Conservation (phyloP, 2,113 vertebrate genomes). For the Rutilus rutilus region DNA sequence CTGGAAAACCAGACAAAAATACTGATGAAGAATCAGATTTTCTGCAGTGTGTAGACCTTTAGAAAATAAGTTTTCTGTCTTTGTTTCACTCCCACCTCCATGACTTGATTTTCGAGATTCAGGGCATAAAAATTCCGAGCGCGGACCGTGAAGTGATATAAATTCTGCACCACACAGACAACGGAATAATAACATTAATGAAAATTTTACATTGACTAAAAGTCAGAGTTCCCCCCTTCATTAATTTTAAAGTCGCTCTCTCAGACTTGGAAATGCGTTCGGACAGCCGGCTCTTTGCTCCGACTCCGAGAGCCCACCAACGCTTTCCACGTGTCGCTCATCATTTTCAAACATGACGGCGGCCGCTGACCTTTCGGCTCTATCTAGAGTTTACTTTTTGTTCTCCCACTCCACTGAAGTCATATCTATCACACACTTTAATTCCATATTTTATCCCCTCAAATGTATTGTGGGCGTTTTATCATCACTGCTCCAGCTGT, state of each 20-base stretch:
- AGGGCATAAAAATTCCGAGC: slow-evolving; percentile 72
- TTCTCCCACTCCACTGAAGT: slow-evolving; percentile 32
- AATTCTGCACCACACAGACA: slow-evolving; percentile 73
- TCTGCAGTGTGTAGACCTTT: not conserved
- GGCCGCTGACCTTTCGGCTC: slow-evolving; percentile 43
- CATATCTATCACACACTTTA: slow-evolving; percentile 30
- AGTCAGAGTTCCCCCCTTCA: slow-evolving; percentile 71
- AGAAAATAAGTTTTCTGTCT: not conserved
- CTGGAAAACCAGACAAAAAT: not conserved
- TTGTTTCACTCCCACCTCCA: slow-evolving; percentile 16
- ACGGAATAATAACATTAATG: slow-evolving; percentile 76
- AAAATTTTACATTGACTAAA: slow-evolving; percentile 74
- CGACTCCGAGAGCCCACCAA: slow-evolving; percentile 42
- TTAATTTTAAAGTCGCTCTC: slow-evolving; percentile 70
- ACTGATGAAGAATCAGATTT: no score
- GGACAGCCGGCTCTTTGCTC: slow-evolving; percentile 53
- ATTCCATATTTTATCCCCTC: slow-evolving; percentile 35
- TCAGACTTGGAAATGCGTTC: slow-evolving; percentile 54
- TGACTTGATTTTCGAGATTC: slow-evolving; percentile 60
- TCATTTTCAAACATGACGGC: slow-evolving; percentile 53
- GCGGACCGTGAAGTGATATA: slow-evolving; percentile 66
- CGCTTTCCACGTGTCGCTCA: slow-evolving; percentile 42
- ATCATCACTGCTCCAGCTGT: not conserved
- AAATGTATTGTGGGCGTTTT: not conserved
- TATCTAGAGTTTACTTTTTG: slow-evolving; percentile 49